Base-by-base conservation (phyloP, 2,113 vertebrate genomes). In the Neotoma lepida region DNA sequence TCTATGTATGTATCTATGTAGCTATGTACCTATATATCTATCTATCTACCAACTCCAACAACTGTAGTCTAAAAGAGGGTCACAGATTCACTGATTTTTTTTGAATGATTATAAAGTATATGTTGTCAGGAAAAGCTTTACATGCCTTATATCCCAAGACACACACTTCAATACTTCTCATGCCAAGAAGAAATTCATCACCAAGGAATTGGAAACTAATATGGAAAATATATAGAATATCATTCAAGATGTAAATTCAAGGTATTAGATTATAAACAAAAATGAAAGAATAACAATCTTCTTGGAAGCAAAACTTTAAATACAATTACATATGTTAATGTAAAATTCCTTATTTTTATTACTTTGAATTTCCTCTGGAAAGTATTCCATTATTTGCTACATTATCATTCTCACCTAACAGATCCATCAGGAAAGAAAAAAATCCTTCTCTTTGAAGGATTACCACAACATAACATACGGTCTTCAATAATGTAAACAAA, bases 331-430 rank as follows among this genome's bases (percentile, higher is more conserved):
- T n/a, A 13, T 51, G 2, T 70, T 86, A 28, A 81, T 86, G 5
- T 73, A 64, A 74, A 90, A 66, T 58, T 80, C 6, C 2, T 51
- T 54, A 33, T 66, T 15, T 5, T 33, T 64, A 64, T 78, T 1
- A 71, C 4, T 15, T 96, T 86, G 5, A 35, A 20, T 91, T 88
- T 91, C 33, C 88, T 74, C 41, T 84, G 33, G 28, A 84, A 95
- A 88, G 56, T 17, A 41, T 22, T 88, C 39, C 54, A 14, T 46
- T 88, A 6, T 51, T 9, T 89, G 26, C 22, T 54, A 44, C 6
- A 24, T 63, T 63, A 68, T 66, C 6, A 30, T 12, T 64, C 15
- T 86, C 22, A 88, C 8, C 8, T 51, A 39, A 61, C 8, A 66
- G 44, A 41, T 73, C 85, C 26, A 28, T 89, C 22, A 92, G 30